phyloP scores from a whole-genome alignment of 2,797 vertebrate genomes.

The Phoxinus dragarum region DNA sequence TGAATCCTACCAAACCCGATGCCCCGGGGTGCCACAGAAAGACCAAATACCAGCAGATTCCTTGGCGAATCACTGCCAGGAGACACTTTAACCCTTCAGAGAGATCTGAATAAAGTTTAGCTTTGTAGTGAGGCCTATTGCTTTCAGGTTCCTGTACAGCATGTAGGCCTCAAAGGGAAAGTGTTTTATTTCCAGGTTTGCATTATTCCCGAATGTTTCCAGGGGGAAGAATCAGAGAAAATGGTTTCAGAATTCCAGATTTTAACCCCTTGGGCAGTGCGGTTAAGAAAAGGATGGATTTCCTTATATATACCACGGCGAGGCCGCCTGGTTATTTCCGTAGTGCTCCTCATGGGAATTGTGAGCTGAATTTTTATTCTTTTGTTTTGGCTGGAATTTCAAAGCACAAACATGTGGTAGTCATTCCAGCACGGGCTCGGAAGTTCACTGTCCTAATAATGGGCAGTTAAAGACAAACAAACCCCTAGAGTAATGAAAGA shows the following conservation, averaged over 20 bases:
- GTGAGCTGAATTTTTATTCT: constrained; percentile 35
- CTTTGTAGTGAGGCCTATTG: constrained; percentile 62
- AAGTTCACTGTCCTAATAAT: constrained; percentile 75
- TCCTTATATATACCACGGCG: constrained; percentile 17
- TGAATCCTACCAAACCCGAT: constrained; percentile 67
- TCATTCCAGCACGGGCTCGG: constrained; percentile 63
- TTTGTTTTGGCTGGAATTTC: constrained; percentile 50
- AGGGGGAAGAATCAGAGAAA: constrained; percentile 33
- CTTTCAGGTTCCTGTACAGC: constrained; percentile 38
- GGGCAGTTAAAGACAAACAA: constrained; percentile 66
- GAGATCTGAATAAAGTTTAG: constrained; percentile 51
- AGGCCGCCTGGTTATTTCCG: constrained; percentile 46
- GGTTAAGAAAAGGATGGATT: constrained; percentile 47
- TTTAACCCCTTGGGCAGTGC: constrained; percentile 23
- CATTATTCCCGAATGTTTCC: constrained; percentile 65
- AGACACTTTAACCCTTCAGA: constrained; percentile 40
- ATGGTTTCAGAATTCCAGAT: constrained; percentile 1
- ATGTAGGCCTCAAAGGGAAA: constrained; percentile 69
- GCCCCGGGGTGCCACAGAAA: constrained; percentile 49
- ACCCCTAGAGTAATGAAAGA: constrained; percentile 64
- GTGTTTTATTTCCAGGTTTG: constrained; percentile 65
- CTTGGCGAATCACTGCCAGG: constrained; percentile 42
- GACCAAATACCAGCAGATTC: constrained; percentile 51
- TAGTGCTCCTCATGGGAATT: constrained; percentile 47
- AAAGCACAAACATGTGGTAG: constrained; percentile 69